Conservation (phyloP, 2,888 invertebrate genomes). For the Agrochola lychnidis region DNA sequence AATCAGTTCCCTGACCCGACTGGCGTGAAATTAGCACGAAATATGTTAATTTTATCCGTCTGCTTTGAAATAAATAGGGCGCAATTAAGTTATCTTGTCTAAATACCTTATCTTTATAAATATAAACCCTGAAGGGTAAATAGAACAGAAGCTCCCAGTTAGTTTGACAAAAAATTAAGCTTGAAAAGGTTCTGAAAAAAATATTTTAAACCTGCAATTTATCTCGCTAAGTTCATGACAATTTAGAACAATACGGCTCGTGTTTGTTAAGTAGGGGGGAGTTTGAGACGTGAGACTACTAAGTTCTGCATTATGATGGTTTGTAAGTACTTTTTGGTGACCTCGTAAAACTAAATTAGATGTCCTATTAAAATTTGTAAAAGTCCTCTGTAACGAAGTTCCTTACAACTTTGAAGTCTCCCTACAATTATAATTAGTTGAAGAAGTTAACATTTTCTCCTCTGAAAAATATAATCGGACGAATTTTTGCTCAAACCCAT, state of each 20-base stretch:
- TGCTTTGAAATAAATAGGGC: slow-evolving; percentile 55
- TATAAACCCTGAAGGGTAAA: slow-evolving; percentile 35
- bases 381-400: slow-evolving; percentile 30
- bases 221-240: slow-evolving; percentile 27
- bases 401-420: slow-evolving; percentile 32
- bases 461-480: slow-evolving; percentile 55
- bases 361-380: slow-evolving; percentile 22
- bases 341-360: slow-evolving; percentile 25
- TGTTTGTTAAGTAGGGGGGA: slow-evolving; percentile 37
- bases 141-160: slow-evolving; percentile 11
- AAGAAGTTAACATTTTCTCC: slow-evolving; percentile 58
- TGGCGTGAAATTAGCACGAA: slow-evolving; percentile 61
- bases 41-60: slow-evolving; percentile 68
- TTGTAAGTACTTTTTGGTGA: slow-evolving; percentile 33
- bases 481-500: slow-evolving; percentile 57
- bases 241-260: slow-evolving; percentile 33
- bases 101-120: slow-evolving; percentile 52
- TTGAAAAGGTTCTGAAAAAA: slow-evolving; percentile 32
- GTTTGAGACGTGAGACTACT: slow-evolving; percentile 10
- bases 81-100: slow-evolving; percentile 59
- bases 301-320: slow-evolving; percentile 24
- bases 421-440: slow-evolving; percentile 55
- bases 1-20: slow-evolving; percentile 61
- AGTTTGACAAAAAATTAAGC: slow-evolving; percentile 36
- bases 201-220: slow-evolving; percentile 44